Evolutionary conservation across 1,140 invertebrate species (phyloP), one percentile per base, ranked within the genome.

Genomic region (Catajapyx aquilonaris): DNA sequence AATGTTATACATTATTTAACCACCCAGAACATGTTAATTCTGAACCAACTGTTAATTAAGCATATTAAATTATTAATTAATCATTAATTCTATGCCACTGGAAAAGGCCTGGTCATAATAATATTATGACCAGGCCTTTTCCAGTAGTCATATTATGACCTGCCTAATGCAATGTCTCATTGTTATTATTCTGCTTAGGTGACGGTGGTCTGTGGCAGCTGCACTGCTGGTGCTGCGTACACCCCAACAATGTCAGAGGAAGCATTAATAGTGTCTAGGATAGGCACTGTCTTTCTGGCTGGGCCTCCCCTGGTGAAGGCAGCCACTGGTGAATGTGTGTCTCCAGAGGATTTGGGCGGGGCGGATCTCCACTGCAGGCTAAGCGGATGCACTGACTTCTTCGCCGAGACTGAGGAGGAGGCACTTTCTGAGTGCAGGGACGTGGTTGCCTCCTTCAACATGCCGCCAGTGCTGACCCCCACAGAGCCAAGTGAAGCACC

Each of bases 221-320:
- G 71, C 48, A 75, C 71, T 3, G 72, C 71, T 35, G 71, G 71
- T 32, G 71, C 69, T 10, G 71, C 71, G 3, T 75, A 75, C 50
- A 67, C 73, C 17, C 71, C 71, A 15, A 68, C 71, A n/a, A 74
- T 76, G 73, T 64, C 68, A 13, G 71, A 74, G 53, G 68, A 75
- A 52, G 64, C 62, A 37, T 57, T 74, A 20, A 76, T 76, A 44
- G 69, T 75, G 3, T 52, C 61, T 35, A 51, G 61, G 37, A 69
- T 73, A 42, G 73, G 70, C 21, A 76, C 71, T 20, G 71, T 74
- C 22, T 76, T 74, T 50, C 50, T 76, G 0, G 73, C 52, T 23
- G 72, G 72, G 18, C 72, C 72, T 17, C 72, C 72, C 13, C 50
- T 76, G 35, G 72, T 69, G 3, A 71, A 70, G 50, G 72, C 73